These are phyloP conservation scores for Drosophila murphyi DNA, from an alignment of 1,140 invertebrate species.

Conservation along the genomic window DNA sequence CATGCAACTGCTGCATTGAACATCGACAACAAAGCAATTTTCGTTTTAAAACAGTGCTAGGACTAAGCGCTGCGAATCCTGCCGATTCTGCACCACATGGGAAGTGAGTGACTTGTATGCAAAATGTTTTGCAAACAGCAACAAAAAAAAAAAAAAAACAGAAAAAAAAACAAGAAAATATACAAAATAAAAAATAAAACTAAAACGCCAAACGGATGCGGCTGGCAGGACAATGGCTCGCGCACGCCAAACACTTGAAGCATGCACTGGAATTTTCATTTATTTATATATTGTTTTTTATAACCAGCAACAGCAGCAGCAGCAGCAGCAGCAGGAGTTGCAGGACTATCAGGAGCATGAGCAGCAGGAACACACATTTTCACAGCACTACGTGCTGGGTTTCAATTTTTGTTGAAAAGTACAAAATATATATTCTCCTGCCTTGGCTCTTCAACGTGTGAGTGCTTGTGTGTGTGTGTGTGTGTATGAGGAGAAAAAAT, in stretches of 20 bases:
- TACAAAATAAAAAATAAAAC: slow-evolving; percentile 17
- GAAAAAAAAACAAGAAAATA: not conserved
- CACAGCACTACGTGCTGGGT: slow-evolving; percentile 67
- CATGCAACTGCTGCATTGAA: slow-evolving; percentile 74
- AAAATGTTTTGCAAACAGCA: slow-evolving; percentile 68
- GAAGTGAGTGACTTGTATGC: slow-evolving; percentile 77
- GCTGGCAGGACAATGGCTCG: slow-evolving; percentile 78
- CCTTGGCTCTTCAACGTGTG: slow-evolving; percentile 12
- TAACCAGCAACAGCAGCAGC: slow-evolving; percentile 52
- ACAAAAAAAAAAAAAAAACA: slow-evolving; percentile 26
- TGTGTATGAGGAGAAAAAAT: slow-evolving; percentile 34
- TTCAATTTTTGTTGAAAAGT: slow-evolving; percentile 81
- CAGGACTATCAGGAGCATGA: slow-evolving; percentile 8
- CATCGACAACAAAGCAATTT: slow-evolving; percentile 82
- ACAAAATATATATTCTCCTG: slow-evolving; percentile 53
- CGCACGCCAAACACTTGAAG: slow-evolving; percentile 80
- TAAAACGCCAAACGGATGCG: slow-evolving; percentile 68
- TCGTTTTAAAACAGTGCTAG: slow-evolving; percentile 72
- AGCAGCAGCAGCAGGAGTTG: slow-evolving; percentile 5
- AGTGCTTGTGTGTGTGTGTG: not conserved
- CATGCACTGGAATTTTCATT: slow-evolving; percentile 82
- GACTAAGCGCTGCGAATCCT: slow-evolving; percentile 61
- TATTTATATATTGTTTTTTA: slow-evolving; percentile 83
- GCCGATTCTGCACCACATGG: slow-evolving; percentile 41
- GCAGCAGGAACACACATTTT: slow-evolving; percentile 56